Evolutionary conservation across 2,113 vertebrate genomes (phyloP), one percentile per base, ranked within the genome.

Genomic region (Ursus arctos): DNA sequence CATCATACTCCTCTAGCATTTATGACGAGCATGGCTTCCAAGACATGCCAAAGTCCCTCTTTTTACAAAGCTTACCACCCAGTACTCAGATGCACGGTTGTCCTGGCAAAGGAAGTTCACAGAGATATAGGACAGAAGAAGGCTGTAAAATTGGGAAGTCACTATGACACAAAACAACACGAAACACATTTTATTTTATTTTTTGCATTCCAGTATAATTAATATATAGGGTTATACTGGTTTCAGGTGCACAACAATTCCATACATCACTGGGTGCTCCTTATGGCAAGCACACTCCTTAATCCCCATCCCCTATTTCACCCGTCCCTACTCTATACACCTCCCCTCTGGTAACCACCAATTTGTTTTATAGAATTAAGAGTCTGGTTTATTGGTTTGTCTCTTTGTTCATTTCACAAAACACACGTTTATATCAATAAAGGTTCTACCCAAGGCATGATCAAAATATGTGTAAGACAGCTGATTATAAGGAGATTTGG

Each of bases 1-100:
- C 92, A 63, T 90, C 92, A 93, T 55, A 80, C 14, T 81, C n/a
- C 26, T 89, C 61, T 36, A 82, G 84, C 88, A 63, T 88, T 88
- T 63, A 88, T 83, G 59, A 94, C 79, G 67, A 79, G 28, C 63
- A 24, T 33, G 28, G 49, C 74, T 95, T 93, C 36, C 21, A 71
- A 72, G 65, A 96, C 72, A 57, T 82, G 94, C 59, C 91, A 82
- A 67, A 67, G 43, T 51, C 59, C 36, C 88, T 82, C 87, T 90
- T 65, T 91, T 80, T 26, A 31, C 33, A 47, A 84, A 95, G 55
- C 76, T 88, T 79, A 65, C 13, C 74, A 24, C 33, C 49, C 61
- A 63, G 65, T 14, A 69, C 11, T 43, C 16, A 57, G 74, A 79
- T 11, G 28, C 55, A n/a, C 74, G 26, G 36, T 36, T 76, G 13